Evolutionary conservation across 1,140 invertebrate genomes (phyloP).

Genomic region (Zaprionus tsacasi): DNA sequence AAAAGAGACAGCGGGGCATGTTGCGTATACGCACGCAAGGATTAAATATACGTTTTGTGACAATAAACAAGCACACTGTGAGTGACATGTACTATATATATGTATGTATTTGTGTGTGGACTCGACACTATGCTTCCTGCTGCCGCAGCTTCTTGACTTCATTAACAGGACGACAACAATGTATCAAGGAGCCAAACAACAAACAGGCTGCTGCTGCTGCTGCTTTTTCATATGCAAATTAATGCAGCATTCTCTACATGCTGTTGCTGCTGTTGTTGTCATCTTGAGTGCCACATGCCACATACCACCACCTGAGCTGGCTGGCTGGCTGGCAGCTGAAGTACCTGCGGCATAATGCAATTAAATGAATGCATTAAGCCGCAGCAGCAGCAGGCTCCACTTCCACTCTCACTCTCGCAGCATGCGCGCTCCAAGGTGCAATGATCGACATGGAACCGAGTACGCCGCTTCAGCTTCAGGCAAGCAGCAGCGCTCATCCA

Average conservation of each 20-base stretch:
- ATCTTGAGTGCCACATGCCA: slow-evolving; percentile 40
- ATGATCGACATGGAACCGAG: slow-evolving; percentile 48
- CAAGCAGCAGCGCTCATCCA: slow-evolving; percentile 50
- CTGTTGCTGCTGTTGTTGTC: slow-evolving; percentile 32
- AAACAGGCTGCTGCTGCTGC: slow-evolving; percentile 17
- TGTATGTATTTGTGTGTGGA: slow-evolving; percentile 8
- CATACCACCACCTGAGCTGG: slow-evolving; percentile 25
- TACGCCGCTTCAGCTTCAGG: background rate
- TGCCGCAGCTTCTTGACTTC: slow-evolving; percentile 78
- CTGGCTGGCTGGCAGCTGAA: slow-evolving; percentile 22
- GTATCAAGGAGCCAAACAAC: slow-evolving; percentile 34
- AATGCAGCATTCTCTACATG: slow-evolving; percentile 56
- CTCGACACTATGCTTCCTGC: slow-evolving; percentile 9
- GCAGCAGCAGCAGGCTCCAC: slow-evolving; percentile 26
- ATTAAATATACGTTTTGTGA: slow-evolving; percentile 23
- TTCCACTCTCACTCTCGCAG: slow-evolving; percentile 11
- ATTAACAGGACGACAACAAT: slow-evolving; percentile 61
- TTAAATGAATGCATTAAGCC: slow-evolving; percentile 75
- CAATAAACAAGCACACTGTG: slow-evolving; percentile 20
- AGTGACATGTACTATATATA: background rate
- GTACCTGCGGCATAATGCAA: slow-evolving; percentile 81
- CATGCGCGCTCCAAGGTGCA: slow-evolving; percentile 48
- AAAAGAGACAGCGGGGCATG: background rate
- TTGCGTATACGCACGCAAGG: background rate
- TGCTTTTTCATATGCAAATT: slow-evolving; percentile 74